These are phyloP conservation scores for Tauraco hartlaubi DNA, from an alignment of 2,797 vertebrate genomes.

Conservation along the genomic window DNA sequence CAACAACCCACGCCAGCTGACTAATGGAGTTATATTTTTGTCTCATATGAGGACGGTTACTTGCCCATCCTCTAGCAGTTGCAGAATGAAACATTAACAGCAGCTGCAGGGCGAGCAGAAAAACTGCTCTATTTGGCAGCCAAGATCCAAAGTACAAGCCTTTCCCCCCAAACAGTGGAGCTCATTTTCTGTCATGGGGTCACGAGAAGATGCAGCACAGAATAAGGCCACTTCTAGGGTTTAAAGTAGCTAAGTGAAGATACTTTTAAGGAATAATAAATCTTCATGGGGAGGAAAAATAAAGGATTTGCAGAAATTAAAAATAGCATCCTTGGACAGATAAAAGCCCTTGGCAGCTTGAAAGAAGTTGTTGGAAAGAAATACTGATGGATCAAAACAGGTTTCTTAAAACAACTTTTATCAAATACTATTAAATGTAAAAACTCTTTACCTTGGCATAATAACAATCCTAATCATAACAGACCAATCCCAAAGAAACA, in stretches of 20 bases:
- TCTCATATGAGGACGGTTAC: constrained; percentile 50
- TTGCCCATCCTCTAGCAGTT: constrained; percentile 62
- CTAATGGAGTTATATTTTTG: constrained; percentile 78
- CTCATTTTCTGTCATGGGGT: constrained; percentile 36
- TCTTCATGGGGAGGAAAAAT: background rate
- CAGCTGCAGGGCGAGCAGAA: constrained; percentile 57
- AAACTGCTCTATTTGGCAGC: constrained; percentile 63
- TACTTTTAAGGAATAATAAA: background rate
- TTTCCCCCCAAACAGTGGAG: background rate
- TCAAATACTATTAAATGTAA: background rate
- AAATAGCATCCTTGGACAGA: background rate
- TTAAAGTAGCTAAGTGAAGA: background rate
- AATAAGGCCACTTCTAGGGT: constrained; percentile 21
- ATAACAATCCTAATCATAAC: background rate
- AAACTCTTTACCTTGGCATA: background rate
- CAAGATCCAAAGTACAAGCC: constrained; percentile 24
- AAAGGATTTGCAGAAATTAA: background rate
- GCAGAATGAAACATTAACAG: constrained; percentile 67
- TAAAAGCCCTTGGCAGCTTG: background rate
- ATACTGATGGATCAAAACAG: background rate
- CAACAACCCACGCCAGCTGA: constrained; percentile 73
- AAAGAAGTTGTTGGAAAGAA: background rate
- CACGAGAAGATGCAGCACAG: background rate
- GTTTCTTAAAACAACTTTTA: background rate
- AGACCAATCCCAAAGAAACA: constrained; percentile 21